Evolutionary conservation across 2,113 vertebrate species (phyloP).

Genomic region (Rhinoderma darwinii): DNA sequence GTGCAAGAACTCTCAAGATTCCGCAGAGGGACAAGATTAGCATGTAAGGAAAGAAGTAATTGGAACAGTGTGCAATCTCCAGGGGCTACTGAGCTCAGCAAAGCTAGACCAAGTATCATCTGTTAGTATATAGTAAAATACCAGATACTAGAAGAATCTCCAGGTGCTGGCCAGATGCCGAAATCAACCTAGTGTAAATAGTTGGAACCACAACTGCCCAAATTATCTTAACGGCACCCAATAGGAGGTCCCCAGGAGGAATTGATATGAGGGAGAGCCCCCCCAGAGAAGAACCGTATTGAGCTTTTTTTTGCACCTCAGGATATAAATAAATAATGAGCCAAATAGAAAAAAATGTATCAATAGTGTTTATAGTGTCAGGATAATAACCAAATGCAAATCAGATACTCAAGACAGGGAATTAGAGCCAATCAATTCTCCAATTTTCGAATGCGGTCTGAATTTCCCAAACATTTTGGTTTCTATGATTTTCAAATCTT

Average conservation of each 20-base stretch:
- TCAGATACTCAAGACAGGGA: neutral
- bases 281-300: neutral
- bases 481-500: too few species aligned
- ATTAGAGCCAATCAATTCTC: too few species aligned
- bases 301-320: neutral
- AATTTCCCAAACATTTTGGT: too few species aligned
- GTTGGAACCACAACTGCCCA: neutral
- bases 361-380: neutral
- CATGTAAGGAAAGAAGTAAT: constrained; percentile 47
- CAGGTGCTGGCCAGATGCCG: constrained; percentile 7
- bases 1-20: constrained; percentile 7
- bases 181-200: constrained; percentile 20
- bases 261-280: neutral
- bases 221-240: neutral
- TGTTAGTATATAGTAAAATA: constrained; percentile 16
- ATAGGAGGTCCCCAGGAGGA: neutral
- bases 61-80: constrained; percentile 22
- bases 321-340: neutral
- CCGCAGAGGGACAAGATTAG: constrained; percentile 19
- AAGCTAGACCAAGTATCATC: constrained; percentile 30
- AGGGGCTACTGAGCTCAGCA: constrained; percentile 24
- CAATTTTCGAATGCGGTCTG: too few species aligned
- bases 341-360: neutral
- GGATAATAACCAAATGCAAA: neutral
- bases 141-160: neutral